Conservation (phyloP, 2,797 vertebrate genomes). For the Rhynchonycteris naso region DNA sequence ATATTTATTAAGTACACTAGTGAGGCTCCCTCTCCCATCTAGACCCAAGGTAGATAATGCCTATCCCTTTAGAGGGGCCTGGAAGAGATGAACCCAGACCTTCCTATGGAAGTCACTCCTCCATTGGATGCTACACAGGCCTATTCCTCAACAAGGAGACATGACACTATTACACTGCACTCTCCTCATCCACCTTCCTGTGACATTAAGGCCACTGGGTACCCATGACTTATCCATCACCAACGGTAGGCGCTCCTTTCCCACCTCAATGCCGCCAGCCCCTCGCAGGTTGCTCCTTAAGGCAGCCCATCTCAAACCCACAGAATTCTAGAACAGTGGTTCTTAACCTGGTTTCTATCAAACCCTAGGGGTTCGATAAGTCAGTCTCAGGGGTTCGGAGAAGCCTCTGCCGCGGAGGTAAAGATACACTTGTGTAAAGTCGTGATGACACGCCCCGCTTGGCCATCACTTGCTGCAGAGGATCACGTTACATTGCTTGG, state of each 20-base stretch:
- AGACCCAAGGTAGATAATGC: background rate
- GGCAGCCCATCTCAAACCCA: background rate
- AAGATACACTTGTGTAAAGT: too few species aligned
- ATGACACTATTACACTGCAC: background rate
- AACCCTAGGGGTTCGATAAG: too few species aligned
- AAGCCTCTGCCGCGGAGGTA: too few species aligned
- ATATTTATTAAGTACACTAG: conserved; percentile 8
- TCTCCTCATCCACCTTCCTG: background rate
- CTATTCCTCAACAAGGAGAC: background rate
- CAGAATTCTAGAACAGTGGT: background rate
- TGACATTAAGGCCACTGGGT: background rate
- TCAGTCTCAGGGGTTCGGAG: too few species aligned
- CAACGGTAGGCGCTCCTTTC: conserved; percentile 6
- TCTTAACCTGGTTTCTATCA: too few species aligned
- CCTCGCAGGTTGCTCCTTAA: background rate
- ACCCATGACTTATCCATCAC: background rate
- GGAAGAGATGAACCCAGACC: background rate
- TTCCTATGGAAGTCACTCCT: background rate
- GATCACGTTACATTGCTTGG: too few species aligned
- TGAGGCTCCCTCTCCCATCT: background rate
- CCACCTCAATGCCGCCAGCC: background rate
- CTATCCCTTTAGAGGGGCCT: background rate
- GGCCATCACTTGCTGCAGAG: too few species aligned
- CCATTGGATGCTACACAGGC: background rate
- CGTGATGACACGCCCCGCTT: too few species aligned